Evolutionary conservation across 2,113 vertebrate species (phyloP).

Genomic region (human (Homo sapiens)): GRCh38 chr5:107991501-107992000

Average conservation of each 20-base stretch:
- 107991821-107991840: not conserved
- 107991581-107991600: not conserved
- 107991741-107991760: slow-evolving; percentile 8
- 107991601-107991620: not conserved
- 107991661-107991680: not conserved
- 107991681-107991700: not conserved
- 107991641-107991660: not conserved
- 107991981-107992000: slow-evolving; percentile 45
- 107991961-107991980: not conserved
- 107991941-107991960: slow-evolving; percentile 50
- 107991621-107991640: not conserved
- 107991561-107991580: not conserved
- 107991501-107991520: not conserved
- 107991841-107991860: slow-evolving; percentile 53
- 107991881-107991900: slow-evolving; percentile 4
- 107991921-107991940: not conserved
- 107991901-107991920: not conserved
- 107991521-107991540: not conserved
- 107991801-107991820: slow-evolving; percentile 19
- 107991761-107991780: slow-evolving; percentile 41
- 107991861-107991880: not conserved
- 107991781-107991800: slow-evolving; percentile 19
- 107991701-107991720: not conserved
- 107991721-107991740: not conserved
- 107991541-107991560: not conserved